Conservation (phyloP, 2,797 vertebrate genomes). For the Peromyscus eremicus region DNA sequence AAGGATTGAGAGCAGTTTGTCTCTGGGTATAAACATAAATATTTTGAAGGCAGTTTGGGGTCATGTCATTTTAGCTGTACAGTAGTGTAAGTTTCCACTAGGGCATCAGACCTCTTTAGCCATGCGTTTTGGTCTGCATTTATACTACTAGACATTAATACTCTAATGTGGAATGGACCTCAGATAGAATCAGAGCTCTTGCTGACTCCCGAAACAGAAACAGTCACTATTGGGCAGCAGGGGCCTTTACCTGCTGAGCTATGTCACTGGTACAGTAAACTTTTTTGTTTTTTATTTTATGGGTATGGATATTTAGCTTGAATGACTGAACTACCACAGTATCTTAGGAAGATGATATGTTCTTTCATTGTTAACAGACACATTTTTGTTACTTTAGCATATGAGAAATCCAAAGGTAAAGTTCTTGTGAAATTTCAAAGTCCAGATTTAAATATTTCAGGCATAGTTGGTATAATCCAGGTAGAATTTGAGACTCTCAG, state of each 20-base stretch:
- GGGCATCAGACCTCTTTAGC: background rate
- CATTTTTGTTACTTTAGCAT: conserved; percentile 36
- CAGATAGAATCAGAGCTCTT: background rate
- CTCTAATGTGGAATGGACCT: background rate
- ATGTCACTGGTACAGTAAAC: background rate
- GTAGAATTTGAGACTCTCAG: background rate
- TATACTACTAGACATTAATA: background rate
- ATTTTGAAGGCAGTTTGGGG: background rate
- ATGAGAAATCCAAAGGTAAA: conserved; percentile 20
- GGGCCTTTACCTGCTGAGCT: background rate
- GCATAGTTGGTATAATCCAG: background rate
- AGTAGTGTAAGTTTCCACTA: background rate
- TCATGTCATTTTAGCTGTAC: background rate
- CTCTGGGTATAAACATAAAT: background rate
- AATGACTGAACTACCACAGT: background rate
- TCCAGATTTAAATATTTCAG: conserved; percentile 18
- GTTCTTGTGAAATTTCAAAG: conserved; percentile 26
- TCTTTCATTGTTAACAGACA: background rate
- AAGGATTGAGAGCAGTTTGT: background rate
- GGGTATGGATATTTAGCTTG: background rate
- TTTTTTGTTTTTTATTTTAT: background rate
- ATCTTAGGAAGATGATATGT: background rate
- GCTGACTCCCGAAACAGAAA: too few relatives aligned
- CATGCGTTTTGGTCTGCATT: background rate
- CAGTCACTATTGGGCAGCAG: background rate